Base-by-base conservation (phyloP, 2,797 vertebrate genomes). In the Acipenser transmontanus region DNA sequence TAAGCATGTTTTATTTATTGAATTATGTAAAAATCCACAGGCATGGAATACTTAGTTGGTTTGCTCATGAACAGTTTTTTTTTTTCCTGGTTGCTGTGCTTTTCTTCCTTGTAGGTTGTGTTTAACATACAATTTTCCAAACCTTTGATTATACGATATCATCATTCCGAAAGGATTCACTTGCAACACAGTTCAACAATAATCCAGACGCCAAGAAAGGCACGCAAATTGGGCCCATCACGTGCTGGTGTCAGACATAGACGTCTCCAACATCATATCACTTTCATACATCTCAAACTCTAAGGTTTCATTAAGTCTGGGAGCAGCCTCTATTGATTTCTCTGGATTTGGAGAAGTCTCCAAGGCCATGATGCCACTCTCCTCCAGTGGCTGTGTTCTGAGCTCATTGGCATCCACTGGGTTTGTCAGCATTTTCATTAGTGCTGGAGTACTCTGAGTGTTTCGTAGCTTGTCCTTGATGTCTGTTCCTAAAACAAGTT, bases 221-320 rank as follows among this genome's bases (percentile, higher is more conserved):
- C 34, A 6, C 9, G 54, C 51, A 4, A 34, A 34, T 34, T 34
- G 34, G 34, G 34, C 34, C 51, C 59, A 82, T 98, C 93, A 99
- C 10, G 93, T 95, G 77, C 96, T 99, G 59, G 95, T 93, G 87
- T 99, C 97, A 17, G 97, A 99, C 92, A 99, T 91, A 6, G 93
- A 89, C 0, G 96, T 98, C 84, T 99, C 96, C 75, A 99, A 82
- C 94, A 97, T 97, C 91, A 98, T 93, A 74, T 98, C 96, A 47
- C 92, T 99, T 85, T 99, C 96, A 5, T 95, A 97, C 94, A 97
- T 95, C 80, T 98, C 95, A n/a, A 95, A 98, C 84, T 99, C 97
- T 71, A 98, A 89, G 1, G 93, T 88, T 73, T 98, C 87, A 69
- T 95, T 93, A 70, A 94, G 78, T 2, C 91, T 89, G 17, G 90